Base-by-base conservation (phyloP, 2,113 vertebrate species). In the Illadopsis cleaveri region DNA sequence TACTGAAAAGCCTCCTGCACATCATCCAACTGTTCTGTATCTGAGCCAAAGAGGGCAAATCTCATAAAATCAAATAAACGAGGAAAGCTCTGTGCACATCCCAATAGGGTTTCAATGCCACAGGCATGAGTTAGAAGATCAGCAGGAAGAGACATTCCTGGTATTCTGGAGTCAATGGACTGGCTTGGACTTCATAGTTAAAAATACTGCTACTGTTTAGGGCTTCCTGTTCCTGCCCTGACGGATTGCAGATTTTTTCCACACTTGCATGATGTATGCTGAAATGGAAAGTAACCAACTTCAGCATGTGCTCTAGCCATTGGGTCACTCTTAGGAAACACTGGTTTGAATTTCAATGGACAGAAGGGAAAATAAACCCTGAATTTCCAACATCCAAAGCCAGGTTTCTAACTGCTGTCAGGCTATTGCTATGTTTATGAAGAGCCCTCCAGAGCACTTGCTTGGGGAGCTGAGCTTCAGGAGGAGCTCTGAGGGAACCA, bases 231-330 rank as follows among this genome's bases (percentile, higher is more conserved):
- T 86, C 40, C 45, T 91, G 15, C 42, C 45, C 42, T 40, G n/a
- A 86, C 70, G n/a, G 18, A 81, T 19, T 9, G 0, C 0, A 0
- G n/a, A 54, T 25, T 78, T 82, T 87, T 93, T 82, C 61, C 61
- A 71, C 13, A n/a, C 24, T 71, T 0, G 0, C 48, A 76, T 16
- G 35, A 31, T 2, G 0, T 21, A 54, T 31, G 48, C 23, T 6
- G 10, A 96, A 96, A 87, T 30, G 40, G 81, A 89, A 95, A 93
- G 57, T 6, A 40, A 89, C n/a, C 22, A 75, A 37, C 53, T 27
- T 66, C 73, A 71, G 72, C 1, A 1, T 38, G 35, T 66, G 60
- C 44, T 91, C 64, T 84, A 76, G 40, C 48, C 65, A 54, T 28
- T 82, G 58, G 77, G 69, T 78, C 33, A 54, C 53, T 51, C 30